Evolutionary conservation across 2,797 vertebrate species (phyloP).

Genomic region (Chaunax sp.): DNA sequence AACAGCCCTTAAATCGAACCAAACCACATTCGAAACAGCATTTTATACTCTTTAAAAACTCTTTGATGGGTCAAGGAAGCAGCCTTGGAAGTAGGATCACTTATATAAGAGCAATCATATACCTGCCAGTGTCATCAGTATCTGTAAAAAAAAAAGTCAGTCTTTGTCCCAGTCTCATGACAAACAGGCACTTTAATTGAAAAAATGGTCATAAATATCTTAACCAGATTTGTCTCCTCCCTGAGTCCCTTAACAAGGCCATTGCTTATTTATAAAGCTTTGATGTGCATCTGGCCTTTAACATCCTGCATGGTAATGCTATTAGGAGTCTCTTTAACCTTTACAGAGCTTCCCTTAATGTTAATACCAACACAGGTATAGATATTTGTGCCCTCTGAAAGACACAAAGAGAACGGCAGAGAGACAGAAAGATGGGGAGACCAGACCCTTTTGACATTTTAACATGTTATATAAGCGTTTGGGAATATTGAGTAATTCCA

Average conservation of each 20-base stretch:
- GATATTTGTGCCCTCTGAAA: slow-evolving; percentile 36
- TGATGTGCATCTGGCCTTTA: slow-evolving; percentile 73
- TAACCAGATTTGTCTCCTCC: slow-evolving; percentile 46
- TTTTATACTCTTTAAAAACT: slow-evolving; percentile 13
- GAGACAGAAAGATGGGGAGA: slow-evolving; percentile 17
- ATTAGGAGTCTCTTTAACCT: slow-evolving; percentile 70
- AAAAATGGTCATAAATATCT: slow-evolving; percentile 64
- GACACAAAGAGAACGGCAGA: slow-evolving; percentile 1
- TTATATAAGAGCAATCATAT: not conserved
- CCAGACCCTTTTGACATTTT: slow-evolving; percentile 69
- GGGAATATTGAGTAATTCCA: slow-evolving; percentile 62
- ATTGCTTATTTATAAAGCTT: slow-evolving; percentile 64
- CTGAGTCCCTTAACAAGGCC: slow-evolving; percentile 57
- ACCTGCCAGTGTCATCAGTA: slow-evolving; percentile 17
- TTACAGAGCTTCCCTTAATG: slow-evolving; percentile 64
- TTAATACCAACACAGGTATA: slow-evolving; percentile 67
- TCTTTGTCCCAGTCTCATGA: slow-evolving; percentile 35
- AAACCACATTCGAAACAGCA: slow-evolving; percentile 18
- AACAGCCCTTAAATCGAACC: slow-evolving; percentile 18
- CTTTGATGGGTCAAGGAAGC: not conserved
- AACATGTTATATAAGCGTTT: slow-evolving; percentile 66
- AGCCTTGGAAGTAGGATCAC: slow-evolving; percentile 11
- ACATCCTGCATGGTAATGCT: slow-evolving; percentile 55
- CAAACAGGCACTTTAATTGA: slow-evolving; percentile 59
- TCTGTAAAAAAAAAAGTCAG: not conserved